These are phyloP conservation scores for Leptatherina wallacei DNA, from an alignment of 2,797 vertebrate species.

Conservation along the genomic window DNA sequence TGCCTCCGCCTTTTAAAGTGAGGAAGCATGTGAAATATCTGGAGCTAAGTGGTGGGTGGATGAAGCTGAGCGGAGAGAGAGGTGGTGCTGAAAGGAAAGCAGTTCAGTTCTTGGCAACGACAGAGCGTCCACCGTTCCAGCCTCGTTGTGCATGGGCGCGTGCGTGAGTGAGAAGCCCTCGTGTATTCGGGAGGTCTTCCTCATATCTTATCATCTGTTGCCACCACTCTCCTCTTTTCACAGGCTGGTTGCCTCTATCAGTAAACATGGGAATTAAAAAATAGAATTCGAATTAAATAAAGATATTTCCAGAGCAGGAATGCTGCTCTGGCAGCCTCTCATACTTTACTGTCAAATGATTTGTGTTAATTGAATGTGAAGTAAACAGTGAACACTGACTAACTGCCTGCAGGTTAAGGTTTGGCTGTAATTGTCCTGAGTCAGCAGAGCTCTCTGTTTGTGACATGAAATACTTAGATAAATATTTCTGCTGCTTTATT, in stretches of 20 bases:
- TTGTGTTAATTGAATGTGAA: slow-evolving; percentile 54
- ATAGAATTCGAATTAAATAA: background rate
- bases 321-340: slow-evolving; percentile 23
- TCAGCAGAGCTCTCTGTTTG: slow-evolving; percentile 41
- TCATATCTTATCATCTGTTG: slow-evolving; percentile 56
- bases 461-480: slow-evolving; percentile 41
- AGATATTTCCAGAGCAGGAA: background rate
- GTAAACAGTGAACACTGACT: slow-evolving; percentile 49
- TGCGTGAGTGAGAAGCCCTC: slow-evolving; percentile 23
- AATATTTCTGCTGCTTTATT: slow-evolving; percentile 51
- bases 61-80: slow-evolving; percentile 41
- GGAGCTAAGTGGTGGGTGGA: slow-evolving; percentile 31
- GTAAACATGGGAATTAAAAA: slow-evolving; percentile 26
- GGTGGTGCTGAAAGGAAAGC: slow-evolving; percentile 81
- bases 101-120: slow-evolving; percentile 60
- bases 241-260: slow-evolving; percentile 46
- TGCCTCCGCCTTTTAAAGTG: background rate
- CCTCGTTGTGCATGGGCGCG: slow-evolving; percentile 25
- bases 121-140: slow-evolving; percentile 38
- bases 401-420: slow-evolving; percentile 38
- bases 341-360: slow-evolving; percentile 30
- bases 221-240: slow-evolving; percentile 45
- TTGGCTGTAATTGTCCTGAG: slow-evolving; percentile 58
- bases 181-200: slow-evolving; percentile 29
- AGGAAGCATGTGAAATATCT: slow-evolving; percentile 25